These are phyloP conservation scores for Calycopis cecrops DNA, from an alignment of 1,140 invertebrate species.

Conservation along the genomic window DNA sequence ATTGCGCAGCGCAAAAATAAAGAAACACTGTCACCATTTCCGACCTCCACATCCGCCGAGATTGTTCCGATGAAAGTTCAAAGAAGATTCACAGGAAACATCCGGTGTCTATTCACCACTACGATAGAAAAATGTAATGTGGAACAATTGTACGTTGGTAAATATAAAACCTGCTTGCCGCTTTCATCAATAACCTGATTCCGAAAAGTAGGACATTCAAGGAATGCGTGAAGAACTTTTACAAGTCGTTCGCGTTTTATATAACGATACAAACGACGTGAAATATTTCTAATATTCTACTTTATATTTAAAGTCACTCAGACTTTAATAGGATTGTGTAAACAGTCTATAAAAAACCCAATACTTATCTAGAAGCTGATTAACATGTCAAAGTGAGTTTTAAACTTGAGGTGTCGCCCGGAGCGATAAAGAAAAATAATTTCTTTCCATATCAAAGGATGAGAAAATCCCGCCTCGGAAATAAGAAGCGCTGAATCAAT, in stretches of 20 bases:
- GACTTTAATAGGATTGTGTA: slow-evolving; percentile 8
- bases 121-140: no score
- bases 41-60: slow-evolving; percentile 14
- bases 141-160: no score
- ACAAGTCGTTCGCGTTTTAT: no score
- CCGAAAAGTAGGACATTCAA: neutral
- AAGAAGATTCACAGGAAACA: slow-evolving; percentile 1
- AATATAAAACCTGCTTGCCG: neutral
- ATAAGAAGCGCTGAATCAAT: slow-evolving; percentile 67
- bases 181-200: neutral
- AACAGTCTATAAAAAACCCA: slow-evolving; percentile 19
- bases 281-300: no score
- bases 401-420: slow-evolving; percentile 18
- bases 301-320: no score
- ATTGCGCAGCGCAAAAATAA: slow-evolving; percentile 16
- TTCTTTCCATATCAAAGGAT: slow-evolving; percentile 49
- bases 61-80: slow-evolving; percentile 8
- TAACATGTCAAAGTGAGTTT: slow-evolving; percentile 27
- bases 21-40: slow-evolving; percentile 11
- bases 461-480: slow-evolving; percentile 46
- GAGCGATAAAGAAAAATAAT: slow-evolving; percentile 35
- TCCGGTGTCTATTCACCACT: neutral
- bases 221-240: no score
- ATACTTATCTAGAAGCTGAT: slow-evolving; percentile 19
- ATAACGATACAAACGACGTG: no score